Evolutionary conservation across 1,140 invertebrate species (phyloP), one percentile per base, ranked within the genome.

Genomic region (Heterodera carotae): DNA sequence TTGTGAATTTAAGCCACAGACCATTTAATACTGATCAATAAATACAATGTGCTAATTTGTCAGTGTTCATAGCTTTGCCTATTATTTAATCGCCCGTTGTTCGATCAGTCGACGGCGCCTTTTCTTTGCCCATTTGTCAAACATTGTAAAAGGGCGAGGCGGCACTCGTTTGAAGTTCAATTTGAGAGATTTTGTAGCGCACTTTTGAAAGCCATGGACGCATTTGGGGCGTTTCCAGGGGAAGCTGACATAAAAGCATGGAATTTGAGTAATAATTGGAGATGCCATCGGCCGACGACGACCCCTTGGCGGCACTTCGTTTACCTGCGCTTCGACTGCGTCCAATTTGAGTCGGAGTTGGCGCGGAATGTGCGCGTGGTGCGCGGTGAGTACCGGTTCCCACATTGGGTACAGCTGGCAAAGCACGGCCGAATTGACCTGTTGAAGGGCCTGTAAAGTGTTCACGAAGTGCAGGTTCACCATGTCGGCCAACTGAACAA

Each of bases 161-260:
- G 78, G 93, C 93, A 1, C 95, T 95, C 3, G 95, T 96, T 88
- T 98, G 96, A 76, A 97, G 89, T 90, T 98, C 96, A 76, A 97
- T 94, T 90, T 98, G 95, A 1, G 94, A 94, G 92, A 98, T 96
- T 90, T 97, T 98, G 85, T 98, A 97, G 88, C 98, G 94, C 70
- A 98, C 90, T 76, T 94, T 90, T 88, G 96, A 94, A 25, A 99
- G 89, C 93, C 95, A 97, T 79, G 84, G 83, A 8, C 88, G 88
- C 86, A 90, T 89, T 70, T 88, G 85, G 87, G 90, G 80, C 31
- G 77, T 75, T 48, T 88, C 78, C 53, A 81, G 69, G 36, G 77
- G 80, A 62, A 82, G 76, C 69, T 74, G 25, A 39, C 7, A 34
- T 22, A n/a, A n/a, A 31, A 12, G n/a, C n/a, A 48, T 15, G 29